Evolutionary conservation across 2,797 vertebrate species (phyloP).

Genomic region (Otus scops): DNA sequence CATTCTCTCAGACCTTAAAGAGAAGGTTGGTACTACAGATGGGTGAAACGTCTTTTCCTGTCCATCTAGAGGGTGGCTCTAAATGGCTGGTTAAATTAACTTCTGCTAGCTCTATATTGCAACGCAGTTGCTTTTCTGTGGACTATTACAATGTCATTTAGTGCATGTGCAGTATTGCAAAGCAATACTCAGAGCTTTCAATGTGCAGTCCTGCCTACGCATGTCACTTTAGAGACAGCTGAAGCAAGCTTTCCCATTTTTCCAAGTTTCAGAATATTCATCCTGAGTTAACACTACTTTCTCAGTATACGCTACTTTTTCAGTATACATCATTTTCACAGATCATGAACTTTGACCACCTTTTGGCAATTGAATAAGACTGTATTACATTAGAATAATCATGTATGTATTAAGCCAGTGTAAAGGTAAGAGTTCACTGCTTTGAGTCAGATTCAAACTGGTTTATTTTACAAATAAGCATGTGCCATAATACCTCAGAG

Average conservation of each 20-base stretch:
- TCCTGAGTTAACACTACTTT: neutral
- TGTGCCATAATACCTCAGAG: neutral
- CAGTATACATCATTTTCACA: neutral
- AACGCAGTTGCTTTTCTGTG: neutral
- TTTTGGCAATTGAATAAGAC: neutral
- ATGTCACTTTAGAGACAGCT: neutral
- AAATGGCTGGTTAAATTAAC: neutral
- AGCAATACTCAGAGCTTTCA: neutral
- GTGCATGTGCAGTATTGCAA: neutral
- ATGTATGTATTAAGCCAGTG: neutral
- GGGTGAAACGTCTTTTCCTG: neutral
- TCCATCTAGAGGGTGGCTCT: neutral
- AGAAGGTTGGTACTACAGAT: slow-evolving; percentile 74
- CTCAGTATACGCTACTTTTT: neutral
- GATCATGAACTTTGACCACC: neutral
- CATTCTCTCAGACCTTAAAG: slow-evolving; percentile 85
- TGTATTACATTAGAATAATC: neutral
- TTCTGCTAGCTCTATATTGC: neutral
- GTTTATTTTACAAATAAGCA: neutral
- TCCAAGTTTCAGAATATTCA: neutral
- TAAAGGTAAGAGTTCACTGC: neutral
- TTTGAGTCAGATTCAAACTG: neutral
- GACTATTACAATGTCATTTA: neutral
- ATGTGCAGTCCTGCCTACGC: neutral
- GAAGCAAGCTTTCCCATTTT: neutral